Base-by-base conservation (phyloP, 2,888 invertebrate genomes). In the Argyresthia goedartella region DNA sequence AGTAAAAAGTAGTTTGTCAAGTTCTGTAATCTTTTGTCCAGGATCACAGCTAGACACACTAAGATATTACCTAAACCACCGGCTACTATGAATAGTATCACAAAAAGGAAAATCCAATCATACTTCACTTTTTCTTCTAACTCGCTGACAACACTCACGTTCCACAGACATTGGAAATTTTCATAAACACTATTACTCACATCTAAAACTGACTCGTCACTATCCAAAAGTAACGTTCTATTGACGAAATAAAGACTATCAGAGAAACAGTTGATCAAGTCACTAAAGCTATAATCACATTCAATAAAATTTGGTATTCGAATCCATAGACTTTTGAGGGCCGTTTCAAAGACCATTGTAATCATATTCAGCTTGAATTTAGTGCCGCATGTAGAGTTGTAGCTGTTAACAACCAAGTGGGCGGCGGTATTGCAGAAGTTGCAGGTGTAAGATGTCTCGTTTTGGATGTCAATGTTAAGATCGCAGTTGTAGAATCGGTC, bases 1-100 rank as follows among this genome's bases (percentile, higher is more conserved):
- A 97, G 88, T 57, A 98, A 89, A 77, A 98, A 98, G 82, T 97
- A 97, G 85, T 98, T 98, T 58, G 98, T 98, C 59, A 96, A 95
- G 79, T 96, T 98, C 81, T 98, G 97, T 56, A 98, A 85, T 64
- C 94, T 89, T 56, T 94, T 91, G 85, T 98, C 98, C 68, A 96
- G 87, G 56, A 93, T 93, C 62, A 98, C 96, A 0, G 98, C 97
- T 66, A 98, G 87, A 76, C 97, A 97, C 62, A 98, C 98, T 55
- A 98, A 86, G 60, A 96, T 93, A 79, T 98, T 98, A 15, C 98
- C 97, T 53, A 96, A 78, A 33, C 95, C 95, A 33, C 97, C 96
- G 33, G 95, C 95, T 58, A 95, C 86, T 71, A 97, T 95, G 74
- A 97, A 94, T 66, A 95, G 88, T 61, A 93, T 89, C 65, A 95